Base-by-base conservation (phyloP, 2,113 vertebrate genomes). In the Oryzias curvinotus region DNA sequence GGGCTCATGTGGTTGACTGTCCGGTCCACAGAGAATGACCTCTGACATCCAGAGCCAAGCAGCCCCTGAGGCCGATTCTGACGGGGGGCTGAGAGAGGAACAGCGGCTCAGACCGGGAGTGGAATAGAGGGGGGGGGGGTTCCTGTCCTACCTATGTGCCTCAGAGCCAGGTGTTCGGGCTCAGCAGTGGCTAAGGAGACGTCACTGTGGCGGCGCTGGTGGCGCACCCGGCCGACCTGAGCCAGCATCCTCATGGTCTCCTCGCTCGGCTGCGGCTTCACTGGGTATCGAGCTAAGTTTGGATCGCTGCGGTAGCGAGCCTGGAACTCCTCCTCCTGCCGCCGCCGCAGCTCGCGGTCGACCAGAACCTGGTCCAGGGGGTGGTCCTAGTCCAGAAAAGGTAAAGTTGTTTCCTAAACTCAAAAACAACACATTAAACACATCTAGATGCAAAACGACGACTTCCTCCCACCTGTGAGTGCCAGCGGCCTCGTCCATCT, bases 171-270 rank as follows among this genome's bases (percentile, higher is more conserved):
- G 45, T 75, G 67, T 13, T 70, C 86, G 55, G 90, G 93, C 86
- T 86, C 88, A 1, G 86, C 56, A 4, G 94, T 90, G 65, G 94
- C 93, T 85, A 94, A 90, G 46, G 78, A 84, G 25, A 73, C 78
- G 73, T 97, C 95, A 23, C 96, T 97, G 89, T 98, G 96, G 64
- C 95, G 94, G 50, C 95, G 93, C 71, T 98, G 96, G 14, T 97
- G 96, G 28, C 95, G 90, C 7, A 93, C 95, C 83, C 94, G 92
- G 65, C 95, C 96, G 54, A 97, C 94, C 53, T 94, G 94, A 0
- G 95, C 96, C 53, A 97, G 91, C 91, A 98, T 96, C 60, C 94
- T 95, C 95, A 98, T 98, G 91, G 96, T 91, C 86, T 98, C 95
- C 67, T 98, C 96, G 52, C 97, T 94, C 0, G 92, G 94, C 62